A percentile compares a stretch with the other conserved stretches of the same genome.
Evolutionary conservation across 1,140 invertebrate species (phyloP).

Genomic region (Ostrea denselamellosa): DNA sequence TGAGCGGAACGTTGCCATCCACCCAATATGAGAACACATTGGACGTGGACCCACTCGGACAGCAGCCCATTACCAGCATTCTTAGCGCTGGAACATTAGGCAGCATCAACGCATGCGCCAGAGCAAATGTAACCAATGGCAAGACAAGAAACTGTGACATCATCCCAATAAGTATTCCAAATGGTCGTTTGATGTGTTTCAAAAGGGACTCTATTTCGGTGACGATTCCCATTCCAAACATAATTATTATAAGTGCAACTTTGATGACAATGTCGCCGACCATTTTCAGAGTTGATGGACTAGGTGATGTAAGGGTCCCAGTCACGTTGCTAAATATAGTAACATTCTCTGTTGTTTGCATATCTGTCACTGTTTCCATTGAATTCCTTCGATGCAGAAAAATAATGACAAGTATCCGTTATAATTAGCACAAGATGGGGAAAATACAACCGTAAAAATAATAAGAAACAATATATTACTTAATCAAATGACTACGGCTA

Average conservation of each 20-base stretch:
- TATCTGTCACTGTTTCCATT: not conserved
- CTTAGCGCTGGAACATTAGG: conserved; percentile 68
- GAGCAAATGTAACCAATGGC: conserved; percentile 74
- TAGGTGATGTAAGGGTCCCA: not conserved
- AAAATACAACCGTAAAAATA: too few relatives aligned
- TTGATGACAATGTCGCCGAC: conserved; percentile 68
- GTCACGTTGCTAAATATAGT: not conserved
- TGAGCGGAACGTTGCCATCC: conserved; percentile 78
- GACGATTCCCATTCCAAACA: conserved; percentile 76
- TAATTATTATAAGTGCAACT: conserved; percentile 68
- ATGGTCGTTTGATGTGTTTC: conserved; percentile 72
- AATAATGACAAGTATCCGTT: too few relatives aligned
- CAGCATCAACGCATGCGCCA: conserved; percentile 67
- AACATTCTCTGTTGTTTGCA: not conserved
- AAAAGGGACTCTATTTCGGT: conserved; percentile 68
- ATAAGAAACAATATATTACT: too few relatives aligned
- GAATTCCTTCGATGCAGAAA: too few relatives aligned
- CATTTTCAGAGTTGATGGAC: conserved; percentile 61
- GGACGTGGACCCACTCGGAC: conserved; percentile 78
- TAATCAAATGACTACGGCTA: too few relatives aligned
- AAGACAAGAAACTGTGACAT: conserved; percentile 79
- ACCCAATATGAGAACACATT: conserved; percentile 79
- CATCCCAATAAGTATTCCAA: conserved; percentile 78
- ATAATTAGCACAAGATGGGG: too few relatives aligned
- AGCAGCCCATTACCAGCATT: conserved; percentile 76